These are phyloP conservation scores for Cerastis rubricosa DNA, from an alignment of 2,888 invertebrate species.

Conservation along the genomic window DNA sequence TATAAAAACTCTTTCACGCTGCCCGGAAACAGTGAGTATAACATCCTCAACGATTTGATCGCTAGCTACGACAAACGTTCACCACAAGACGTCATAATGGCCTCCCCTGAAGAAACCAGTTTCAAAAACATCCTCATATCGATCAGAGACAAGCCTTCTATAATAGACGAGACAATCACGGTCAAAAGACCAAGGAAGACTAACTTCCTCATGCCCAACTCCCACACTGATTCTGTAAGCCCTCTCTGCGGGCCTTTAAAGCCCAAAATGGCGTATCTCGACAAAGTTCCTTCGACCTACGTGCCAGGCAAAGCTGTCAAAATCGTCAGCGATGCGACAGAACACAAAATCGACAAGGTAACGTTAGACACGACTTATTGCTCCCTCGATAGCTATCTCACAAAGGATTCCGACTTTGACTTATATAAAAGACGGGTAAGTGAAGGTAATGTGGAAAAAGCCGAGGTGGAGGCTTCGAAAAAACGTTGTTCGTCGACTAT, in stretches of 20 bases:
- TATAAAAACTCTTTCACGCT: constrained; percentile 65
- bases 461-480: constrained; percentile 73
- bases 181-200: constrained; percentile 82
- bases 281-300: constrained; percentile 82
- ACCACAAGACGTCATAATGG: constrained; percentile 89
- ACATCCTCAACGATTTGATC: constrained; percentile 79
- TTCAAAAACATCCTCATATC: constrained; percentile 87
- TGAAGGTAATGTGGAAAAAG: constrained; percentile 81
- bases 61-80: constrained; percentile 81
- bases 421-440: constrained; percentile 83
- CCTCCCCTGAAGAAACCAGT: constrained; percentile 85
- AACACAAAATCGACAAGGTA: constrained; percentile 86
- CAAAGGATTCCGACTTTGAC: constrained; percentile 84
- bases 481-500: constrained; percentile 86
- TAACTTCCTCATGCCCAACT: constrained; percentile 81
- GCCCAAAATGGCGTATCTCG: constrained; percentile 86
- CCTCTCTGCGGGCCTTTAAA: constrained; percentile 77
- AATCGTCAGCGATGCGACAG: constrained; percentile 91
- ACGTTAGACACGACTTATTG: constrained; percentile 81
- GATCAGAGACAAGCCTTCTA: constrained; percentile 83
- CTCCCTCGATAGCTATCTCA: constrained; percentile 90
- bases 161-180: constrained; percentile 83
- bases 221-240: constrained; percentile 81
- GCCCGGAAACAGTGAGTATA: constrained; percentile 87
- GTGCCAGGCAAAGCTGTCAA: constrained; percentile 94